These are phyloP conservation scores for Isoperla grammatica DNA, from an alignment of 2,888 invertebrate species.

Conservation along the genomic window DNA sequence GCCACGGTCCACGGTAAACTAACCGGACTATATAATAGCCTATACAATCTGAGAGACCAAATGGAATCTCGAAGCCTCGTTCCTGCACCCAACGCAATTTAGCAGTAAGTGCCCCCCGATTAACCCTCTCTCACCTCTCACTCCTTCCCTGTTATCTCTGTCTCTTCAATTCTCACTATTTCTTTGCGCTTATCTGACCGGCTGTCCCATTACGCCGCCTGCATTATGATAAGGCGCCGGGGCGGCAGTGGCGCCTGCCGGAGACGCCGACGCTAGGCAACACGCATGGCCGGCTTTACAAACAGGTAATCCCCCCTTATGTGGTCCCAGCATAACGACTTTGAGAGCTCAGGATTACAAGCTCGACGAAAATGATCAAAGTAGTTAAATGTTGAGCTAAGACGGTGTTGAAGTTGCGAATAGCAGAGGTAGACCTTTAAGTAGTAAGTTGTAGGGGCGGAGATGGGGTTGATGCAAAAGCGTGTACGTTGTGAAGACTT, in stretches of 20 bases:
- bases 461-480: no score
- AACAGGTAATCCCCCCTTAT: background rate
- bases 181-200: conserved; percentile 13
- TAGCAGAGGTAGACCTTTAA: background rate
- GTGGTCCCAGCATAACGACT: conserved; percentile 13
- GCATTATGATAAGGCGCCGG: background rate
- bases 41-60: no score
- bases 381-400: conserved; percentile 12
- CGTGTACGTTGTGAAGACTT: no score
- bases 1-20: no score
- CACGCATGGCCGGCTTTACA: conserved; percentile 1
- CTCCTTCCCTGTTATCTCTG: conserved; percentile 4
- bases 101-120: background rate
- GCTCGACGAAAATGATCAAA: conserved; percentile 17
- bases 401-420: background rate
- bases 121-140: conserved; percentile 4
- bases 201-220: conserved; percentile 9
- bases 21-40: no score
- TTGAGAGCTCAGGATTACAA: conserved; percentile 14
- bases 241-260: background rate
- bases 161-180: conserved; percentile 12
- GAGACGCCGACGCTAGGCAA: background rate
- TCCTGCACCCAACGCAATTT: no score
- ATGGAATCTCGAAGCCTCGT: no score
- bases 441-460: no score